phyloP scores from a whole-genome alignment of 2,888 invertebrate genomes.

The Cotesia congregata region DNA sequence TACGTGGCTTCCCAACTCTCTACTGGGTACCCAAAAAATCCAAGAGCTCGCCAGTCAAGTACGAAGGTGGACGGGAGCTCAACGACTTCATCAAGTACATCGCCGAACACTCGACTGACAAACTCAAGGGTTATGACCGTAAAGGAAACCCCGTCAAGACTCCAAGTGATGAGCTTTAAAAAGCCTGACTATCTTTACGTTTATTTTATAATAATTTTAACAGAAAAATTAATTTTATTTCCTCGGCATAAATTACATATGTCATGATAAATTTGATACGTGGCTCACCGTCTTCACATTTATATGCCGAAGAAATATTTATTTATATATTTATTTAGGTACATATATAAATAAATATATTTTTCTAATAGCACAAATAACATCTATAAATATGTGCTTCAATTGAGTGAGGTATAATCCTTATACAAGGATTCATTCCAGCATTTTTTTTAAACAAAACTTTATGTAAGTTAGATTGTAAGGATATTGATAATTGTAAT shows the following conservation, averaged over 20 bases:
- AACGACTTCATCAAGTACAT: constrained; percentile 97
- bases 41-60: constrained; percentile 84
- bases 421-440: constrained; percentile 40
- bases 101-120: constrained; percentile 89
- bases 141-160: constrained; percentile 81
- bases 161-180: constrained; percentile 74
- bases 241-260: not conserved
- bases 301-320: not conserved
- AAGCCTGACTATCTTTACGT: not conserved
- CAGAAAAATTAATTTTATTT: not conserved
- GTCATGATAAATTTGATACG: not conserved
- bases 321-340: not conserved
- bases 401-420: not conserved
- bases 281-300: not conserved
- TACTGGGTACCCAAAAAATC: constrained; percentile 93
- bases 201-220: not conserved
- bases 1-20: constrained; percentile 97
- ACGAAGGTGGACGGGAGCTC: constrained; percentile 93
- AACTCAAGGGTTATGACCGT: constrained; percentile 89
- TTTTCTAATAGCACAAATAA: not conserved
- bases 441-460: constrained; percentile 5
- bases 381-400: not conserved
- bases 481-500: constrained; percentile 36
- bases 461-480: not conserved
- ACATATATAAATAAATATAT: not conserved